phyloP scores from a whole-genome alignment of 2,797 vertebrate genomes.

The Paramormyrops hopkinsi region DNA sequence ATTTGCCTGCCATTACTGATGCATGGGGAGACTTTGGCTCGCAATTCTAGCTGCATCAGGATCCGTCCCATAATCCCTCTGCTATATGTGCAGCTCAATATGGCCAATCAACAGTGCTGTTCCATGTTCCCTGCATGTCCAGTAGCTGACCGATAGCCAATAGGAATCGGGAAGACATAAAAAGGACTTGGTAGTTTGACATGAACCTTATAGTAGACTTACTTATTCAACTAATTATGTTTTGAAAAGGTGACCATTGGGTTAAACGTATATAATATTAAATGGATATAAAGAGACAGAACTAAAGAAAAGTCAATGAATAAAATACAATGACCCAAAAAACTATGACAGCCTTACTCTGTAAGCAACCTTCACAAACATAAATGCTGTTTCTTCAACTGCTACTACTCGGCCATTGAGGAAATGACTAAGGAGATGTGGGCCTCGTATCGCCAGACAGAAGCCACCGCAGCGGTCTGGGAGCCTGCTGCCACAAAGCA shows the following conservation, averaged over 20 bases:
- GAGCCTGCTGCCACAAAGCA: not conserved
- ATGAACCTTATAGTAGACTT: not conserved
- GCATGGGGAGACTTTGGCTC: not conserved
- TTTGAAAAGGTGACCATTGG: not conserved
- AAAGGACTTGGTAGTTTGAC: not conserved
- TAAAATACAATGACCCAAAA: not conserved
- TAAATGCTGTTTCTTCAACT: not conserved
- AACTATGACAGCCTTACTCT: not conserved
- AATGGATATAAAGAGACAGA: not conserved
- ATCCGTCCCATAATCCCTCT: not conserved
- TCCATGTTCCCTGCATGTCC: not conserved
- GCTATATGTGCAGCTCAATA: not conserved
- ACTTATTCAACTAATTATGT: not conserved
- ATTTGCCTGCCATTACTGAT: not conserved
- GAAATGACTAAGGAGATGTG: not conserved
- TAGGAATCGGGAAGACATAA: not conserved
- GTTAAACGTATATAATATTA: not conserved
- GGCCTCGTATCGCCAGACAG: not conserved
- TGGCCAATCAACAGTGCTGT: not conserved
- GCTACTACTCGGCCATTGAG: not conserved
- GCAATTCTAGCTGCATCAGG: not conserved
- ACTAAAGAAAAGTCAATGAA: not conserved
- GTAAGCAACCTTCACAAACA: not conserved
- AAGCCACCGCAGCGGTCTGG: not conserved
- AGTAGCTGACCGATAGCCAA: not conserved